Evolutionary conservation across 2,888 invertebrate species (phyloP).

Genomic region (Cancer borealis): DNA sequence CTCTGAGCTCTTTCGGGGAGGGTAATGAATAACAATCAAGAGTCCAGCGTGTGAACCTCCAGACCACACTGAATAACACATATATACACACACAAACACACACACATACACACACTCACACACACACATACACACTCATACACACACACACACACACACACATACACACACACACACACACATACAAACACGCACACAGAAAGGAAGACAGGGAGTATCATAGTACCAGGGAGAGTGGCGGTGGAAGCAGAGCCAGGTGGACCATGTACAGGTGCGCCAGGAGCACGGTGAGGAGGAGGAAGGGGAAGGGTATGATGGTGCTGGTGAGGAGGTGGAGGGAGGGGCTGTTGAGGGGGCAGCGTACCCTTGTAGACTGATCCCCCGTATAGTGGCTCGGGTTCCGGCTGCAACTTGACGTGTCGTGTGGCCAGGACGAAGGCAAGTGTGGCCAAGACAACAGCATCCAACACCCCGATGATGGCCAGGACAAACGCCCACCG

Average conservation of each 20-base stretch:
- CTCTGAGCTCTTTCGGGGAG: too few species aligned
- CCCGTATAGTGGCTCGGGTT: constrained; percentile 69
- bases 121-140: neutral
- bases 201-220: neutral
- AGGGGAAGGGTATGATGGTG: neutral
- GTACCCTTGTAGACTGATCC: constrained; percentile 85
- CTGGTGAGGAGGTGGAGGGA: constrained; percentile 9
- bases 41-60: too few species aligned
- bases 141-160: neutral
- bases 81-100: too few species aligned
- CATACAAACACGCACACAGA: neutral
- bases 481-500: constrained; percentile 97
- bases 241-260: neutral
- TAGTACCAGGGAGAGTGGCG: neutral
- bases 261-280: neutral
- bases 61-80: too few species aligned
- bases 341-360: constrained; percentile 15
- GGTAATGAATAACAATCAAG: too few species aligned
- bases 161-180: constrained; percentile 25
- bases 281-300: neutral
- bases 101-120: neutral
- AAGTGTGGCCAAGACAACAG: constrained; percentile 90
- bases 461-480: constrained; percentile 91
- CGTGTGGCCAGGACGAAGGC: constrained; percentile 96
- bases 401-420: constrained; percentile 91